Base-by-base conservation (phyloP, 2,797 vertebrate species). In the Ispidina picta region DNA sequence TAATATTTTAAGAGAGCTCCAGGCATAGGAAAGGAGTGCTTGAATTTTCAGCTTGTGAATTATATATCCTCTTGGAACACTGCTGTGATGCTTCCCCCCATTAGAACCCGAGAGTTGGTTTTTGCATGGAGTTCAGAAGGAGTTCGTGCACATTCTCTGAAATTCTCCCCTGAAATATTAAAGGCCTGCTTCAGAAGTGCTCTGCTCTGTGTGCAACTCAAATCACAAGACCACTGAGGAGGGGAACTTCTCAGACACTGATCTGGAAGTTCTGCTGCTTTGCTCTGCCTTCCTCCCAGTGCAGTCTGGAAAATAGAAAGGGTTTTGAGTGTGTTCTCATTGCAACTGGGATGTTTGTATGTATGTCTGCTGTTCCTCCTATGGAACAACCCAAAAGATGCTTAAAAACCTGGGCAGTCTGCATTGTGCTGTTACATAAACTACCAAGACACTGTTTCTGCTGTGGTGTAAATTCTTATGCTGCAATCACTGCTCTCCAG, bases 1-100 rank as follows among this genome's bases (percentile, higher is more conserved):
- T 68, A 94, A 96, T 80, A 88, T 98, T 81, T 97, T 99, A 92
- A 98, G 96, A 89, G 81, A 97, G 15, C 87, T 98, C 4, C 75
- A 93, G 82, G 92, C 93, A 88, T 69, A 94, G 86, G 51, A 87
- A 72, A 55, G 66, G 29, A 88, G 64, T 77, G 46, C 83, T 78
- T 93, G 89, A 96, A 93, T 95, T 91, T 94, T 93, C 81, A 88
- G 71, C 63, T 79, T 88, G 51, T 96, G 81, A 95, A 95, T 96
- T 95, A 95, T 89, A 66, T 94, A 93, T 92, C 90, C 86, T 91
- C 51, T 93, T 93, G 89, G 72, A 94, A 93, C 48, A 39, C 66
- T 6, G 8, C 86, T 60, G n/a, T 81, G 29, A 48, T 88, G 65
- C 31, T 7, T 46, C 20, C 22, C 8, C 22, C 2, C 77, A 44